Conservation (phyloP, 2,797 vertebrate species). For the Borostomias antarcticus region DNA sequence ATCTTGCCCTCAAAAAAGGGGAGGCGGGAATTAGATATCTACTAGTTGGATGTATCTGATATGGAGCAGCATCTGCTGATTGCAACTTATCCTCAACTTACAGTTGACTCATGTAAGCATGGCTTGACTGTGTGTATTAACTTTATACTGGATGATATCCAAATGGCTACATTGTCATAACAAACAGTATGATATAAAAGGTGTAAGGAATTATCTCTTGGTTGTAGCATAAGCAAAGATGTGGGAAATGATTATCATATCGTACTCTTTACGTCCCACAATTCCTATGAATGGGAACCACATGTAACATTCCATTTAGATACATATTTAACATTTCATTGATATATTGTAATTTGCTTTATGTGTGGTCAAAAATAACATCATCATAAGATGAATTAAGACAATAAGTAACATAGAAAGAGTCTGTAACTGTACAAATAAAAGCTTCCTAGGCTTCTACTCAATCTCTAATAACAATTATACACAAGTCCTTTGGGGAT, state of each 20-base stretch:
- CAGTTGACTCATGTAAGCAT: neutral
- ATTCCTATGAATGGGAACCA: slow-evolving; percentile 27
- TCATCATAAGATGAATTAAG: slow-evolving; percentile 43
- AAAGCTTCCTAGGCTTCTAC: slow-evolving; percentile 71
- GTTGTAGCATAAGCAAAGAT: slow-evolving; percentile 26
- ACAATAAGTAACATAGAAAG: slow-evolving; percentile 68
- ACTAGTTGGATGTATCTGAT: too few relatives aligned
- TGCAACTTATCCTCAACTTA: slow-evolving; percentile 9
- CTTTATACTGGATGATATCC: neutral
- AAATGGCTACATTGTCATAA: neutral
- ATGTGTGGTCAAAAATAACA: slow-evolving; percentile 57
- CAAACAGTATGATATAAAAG: neutral
- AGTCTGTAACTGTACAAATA: slow-evolving; percentile 70
- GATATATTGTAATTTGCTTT: slow-evolving; percentile 34
- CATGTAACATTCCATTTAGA: slow-evolving; percentile 32
- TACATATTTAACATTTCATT: slow-evolving; percentile 33
- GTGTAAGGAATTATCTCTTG: slow-evolving; percentile 1
- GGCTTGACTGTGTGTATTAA: neutral
- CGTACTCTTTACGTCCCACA: slow-evolving; percentile 1
- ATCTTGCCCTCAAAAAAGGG: slow-evolving; percentile 61
- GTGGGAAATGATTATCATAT: slow-evolving; percentile 31
- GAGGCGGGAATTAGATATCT: slow-evolving; percentile 49
- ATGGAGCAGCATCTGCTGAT: slow-evolving; percentile 43
- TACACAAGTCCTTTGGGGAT: slow-evolving; percentile 71
- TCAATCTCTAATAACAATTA: slow-evolving; percentile 66